phyloP scores from a whole-genome alignment of 2,888 invertebrate species.

The Lithodes maja region DNA sequence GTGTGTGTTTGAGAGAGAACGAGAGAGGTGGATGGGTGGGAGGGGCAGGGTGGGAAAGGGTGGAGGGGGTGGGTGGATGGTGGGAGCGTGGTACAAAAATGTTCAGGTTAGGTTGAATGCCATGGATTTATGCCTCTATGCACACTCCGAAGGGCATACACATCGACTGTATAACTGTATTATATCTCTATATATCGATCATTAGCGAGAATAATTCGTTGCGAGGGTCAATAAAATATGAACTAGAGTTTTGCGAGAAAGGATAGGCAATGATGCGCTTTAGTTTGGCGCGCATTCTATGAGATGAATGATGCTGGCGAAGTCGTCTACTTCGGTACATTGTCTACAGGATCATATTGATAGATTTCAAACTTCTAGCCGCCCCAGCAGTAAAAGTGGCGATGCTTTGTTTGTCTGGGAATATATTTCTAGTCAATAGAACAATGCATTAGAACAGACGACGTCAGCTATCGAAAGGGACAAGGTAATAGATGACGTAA shows the following conservation, averaged over 20 bases:
- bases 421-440: too few relatives aligned
- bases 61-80: background rate
- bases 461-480: too few relatives aligned
- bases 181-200: background rate
- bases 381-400: too few relatives aligned
- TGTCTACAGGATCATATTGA: background rate
- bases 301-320: slow-evolving; percentile 47
- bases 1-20: background rate
- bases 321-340: slow-evolving; percentile 35
- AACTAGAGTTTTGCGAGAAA: slow-evolving; percentile 21
- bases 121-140: too few relatives aligned
- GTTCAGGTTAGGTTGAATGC: background rate
- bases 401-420: too few relatives aligned
- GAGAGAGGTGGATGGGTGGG: background rate
- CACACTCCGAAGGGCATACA: too few relatives aligned
- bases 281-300: slow-evolving; percentile 62
- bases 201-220: background rate
- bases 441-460: too few relatives aligned
- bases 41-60: background rate
- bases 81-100: background rate
- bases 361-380: too few relatives aligned
- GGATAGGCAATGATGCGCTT: slow-evolving; percentile 50
- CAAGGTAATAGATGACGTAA: too few relatives aligned
- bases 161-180: too few relatives aligned
- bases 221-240: background rate